Evolutionary conservation across 92 coral and sea anemone genomes (phyloP).

Genomic region (Actinostola sp.): DNA sequence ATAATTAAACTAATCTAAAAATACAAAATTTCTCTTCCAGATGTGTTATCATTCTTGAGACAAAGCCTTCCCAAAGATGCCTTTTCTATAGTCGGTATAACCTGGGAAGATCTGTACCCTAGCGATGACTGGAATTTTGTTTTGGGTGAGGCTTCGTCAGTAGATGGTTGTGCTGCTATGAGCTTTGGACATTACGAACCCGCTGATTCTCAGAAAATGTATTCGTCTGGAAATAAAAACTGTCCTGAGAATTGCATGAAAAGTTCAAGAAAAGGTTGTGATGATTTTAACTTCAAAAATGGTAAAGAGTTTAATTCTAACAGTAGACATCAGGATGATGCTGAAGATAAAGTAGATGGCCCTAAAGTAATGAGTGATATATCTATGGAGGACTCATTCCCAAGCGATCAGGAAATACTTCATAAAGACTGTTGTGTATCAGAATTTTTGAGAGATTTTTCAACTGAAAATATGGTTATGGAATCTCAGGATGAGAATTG

Average conservation of each 20-base stretch:
- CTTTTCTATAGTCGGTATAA: conserved; percentile 75
- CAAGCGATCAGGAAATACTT: too few species aligned
- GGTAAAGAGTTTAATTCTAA: too few species aligned
- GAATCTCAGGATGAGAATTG: neutral
- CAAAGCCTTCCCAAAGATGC: conserved; percentile 69
- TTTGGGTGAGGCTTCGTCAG: conserved; percentile 90
- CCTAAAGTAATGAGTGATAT: too few species aligned
- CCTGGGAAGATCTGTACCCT: conserved; percentile 92
- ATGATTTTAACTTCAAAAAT: too few species aligned
- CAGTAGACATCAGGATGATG: too few species aligned
- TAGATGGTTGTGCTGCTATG: conserved; percentile 87
- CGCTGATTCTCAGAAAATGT: conserved; percentile 25
- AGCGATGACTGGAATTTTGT: conserved; percentile 88
- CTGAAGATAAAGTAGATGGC: too few species aligned
- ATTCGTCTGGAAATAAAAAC: neutral
- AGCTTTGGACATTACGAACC: conserved; percentile 94
- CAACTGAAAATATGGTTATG: too few species aligned
- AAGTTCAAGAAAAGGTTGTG: neutral
- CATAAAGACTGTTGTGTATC: too few species aligned
- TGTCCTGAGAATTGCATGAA: neutral
- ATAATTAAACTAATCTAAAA: neutral
- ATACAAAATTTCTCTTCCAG: conserved; percentile 42
- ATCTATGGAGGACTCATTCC: too few species aligned
- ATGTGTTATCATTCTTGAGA: conserved; percentile 70
- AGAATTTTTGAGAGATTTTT: too few species aligned